A percentile compares a stretch with the other conserved stretches of the same genome.
These are phyloP conservation scores for Acrossocheilus wenchowensis DNA, from an alignment of 2,797 vertebrate species.

Conservation along the genomic window DNA sequence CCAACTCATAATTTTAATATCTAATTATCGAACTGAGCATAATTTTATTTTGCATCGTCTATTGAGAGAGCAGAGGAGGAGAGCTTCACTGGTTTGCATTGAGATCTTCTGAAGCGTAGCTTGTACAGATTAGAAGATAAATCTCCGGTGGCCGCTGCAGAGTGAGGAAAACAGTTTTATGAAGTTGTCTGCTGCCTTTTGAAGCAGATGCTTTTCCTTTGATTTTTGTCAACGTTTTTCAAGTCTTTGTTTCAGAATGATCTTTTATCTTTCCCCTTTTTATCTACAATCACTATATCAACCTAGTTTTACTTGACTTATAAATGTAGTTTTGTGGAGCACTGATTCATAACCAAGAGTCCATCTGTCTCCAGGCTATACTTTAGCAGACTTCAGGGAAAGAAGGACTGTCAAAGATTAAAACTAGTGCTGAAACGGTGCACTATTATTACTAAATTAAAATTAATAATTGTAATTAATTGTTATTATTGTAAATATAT, in stretches of 20 bases:
- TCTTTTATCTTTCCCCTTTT: constrained; percentile 33
- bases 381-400: not conserved
- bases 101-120: constrained; percentile 73
- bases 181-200: constrained; percentile 27
- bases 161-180: constrained; percentile 59
- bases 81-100: constrained; percentile 76
- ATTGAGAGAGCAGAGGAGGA: constrained; percentile 76
- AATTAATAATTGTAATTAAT: not conserved
- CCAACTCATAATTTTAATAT: constrained; percentile 80
- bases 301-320: constrained; percentile 20
- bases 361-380: not conserved
- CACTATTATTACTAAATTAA: not conserved
- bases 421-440: not conserved
- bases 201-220: constrained; percentile 31
- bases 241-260: constrained; percentile 18
- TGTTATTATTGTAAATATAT: no score
- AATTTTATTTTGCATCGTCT: constrained; percentile 74
- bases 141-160: constrained; percentile 68
- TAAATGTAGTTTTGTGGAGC: constrained; percentile 10
- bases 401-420: not conserved
- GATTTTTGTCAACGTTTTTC: constrained; percentile 40
- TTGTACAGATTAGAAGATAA: constrained; percentile 83
- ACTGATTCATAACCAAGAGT: not conserved
- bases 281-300: constrained; percentile 1
- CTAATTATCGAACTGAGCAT: constrained; percentile 79